Percentiles rank a stretch among this genome's conserved stretches.
phyloP scores from a whole-genome alignment of 92 coral and sea anemone genomes.

The Bergia sp. region DNA sequence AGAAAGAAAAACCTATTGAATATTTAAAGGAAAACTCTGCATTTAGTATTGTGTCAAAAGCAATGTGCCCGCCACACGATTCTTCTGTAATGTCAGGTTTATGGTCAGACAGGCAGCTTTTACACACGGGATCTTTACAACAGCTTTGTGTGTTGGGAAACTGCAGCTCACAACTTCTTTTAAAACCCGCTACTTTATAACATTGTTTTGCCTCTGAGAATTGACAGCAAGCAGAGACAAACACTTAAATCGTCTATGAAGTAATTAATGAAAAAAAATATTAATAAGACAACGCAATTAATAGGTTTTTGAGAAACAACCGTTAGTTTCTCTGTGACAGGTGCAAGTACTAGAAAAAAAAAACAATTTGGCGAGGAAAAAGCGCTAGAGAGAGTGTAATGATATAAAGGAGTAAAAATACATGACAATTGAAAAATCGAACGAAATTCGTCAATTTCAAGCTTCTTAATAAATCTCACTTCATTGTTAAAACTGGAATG shows the following conservation, averaged over 20 bases:
- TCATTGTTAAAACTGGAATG: too few species aligned
- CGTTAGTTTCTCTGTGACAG: too few species aligned
- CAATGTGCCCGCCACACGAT: neutral
- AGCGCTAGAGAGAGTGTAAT: too few species aligned
- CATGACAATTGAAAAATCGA: too few species aligned
- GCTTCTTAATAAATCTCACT: too few species aligned
- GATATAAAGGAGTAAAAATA: too few species aligned
- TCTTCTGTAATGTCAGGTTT: neutral
- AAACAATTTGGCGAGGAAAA: too few species aligned
- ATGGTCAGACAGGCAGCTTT: neutral
- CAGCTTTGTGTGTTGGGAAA: conserved; percentile 14
- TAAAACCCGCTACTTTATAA: neutral
- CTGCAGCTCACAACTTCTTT: neutral
- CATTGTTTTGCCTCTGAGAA: neutral
- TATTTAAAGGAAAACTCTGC: conserved; percentile 27
- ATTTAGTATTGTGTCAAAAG: conserved; percentile 27
- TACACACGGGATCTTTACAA: neutral
- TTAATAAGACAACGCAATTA: too few species aligned
- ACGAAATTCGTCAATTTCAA: too few species aligned
- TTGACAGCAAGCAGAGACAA: neutral
- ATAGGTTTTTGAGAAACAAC: too few species aligned
- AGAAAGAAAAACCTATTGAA: neutral
- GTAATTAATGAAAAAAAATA: too few species aligned
- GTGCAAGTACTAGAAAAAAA: too few species aligned
- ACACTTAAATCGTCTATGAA: neutral